Conservation (phyloP, 1,140 invertebrate genomes). For the Pygmarrhopalites habei region DNA sequence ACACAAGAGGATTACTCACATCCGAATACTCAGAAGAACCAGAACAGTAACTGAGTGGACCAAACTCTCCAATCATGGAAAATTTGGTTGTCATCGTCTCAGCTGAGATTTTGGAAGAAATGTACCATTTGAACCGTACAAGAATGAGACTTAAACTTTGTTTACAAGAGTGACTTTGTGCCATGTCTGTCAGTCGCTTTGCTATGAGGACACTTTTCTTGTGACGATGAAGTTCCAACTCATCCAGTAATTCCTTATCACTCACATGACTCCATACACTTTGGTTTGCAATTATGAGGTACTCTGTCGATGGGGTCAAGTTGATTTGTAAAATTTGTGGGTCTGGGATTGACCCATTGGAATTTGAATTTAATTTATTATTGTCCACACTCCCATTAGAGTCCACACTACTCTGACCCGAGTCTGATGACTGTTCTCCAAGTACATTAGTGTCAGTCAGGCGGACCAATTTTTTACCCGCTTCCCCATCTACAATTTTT, state of each 20-base stretch:
- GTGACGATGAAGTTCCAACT: slow-evolving; percentile 67
- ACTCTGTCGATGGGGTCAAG: slow-evolving; percentile 71
- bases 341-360: slow-evolving; percentile 52
- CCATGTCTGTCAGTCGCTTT: slow-evolving; percentile 60
- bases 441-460: slow-evolving; percentile 21
- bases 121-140: slow-evolving; percentile 46
- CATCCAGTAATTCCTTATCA: slow-evolving; percentile 63
- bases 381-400: neutral
- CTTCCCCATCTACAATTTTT: too few species aligned
- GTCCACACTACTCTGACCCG: neutral
- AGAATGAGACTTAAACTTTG: slow-evolving; percentile 72
- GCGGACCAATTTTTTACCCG: slow-evolving; percentile 31
- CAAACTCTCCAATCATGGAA: slow-evolving; percentile 22
- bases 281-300: slow-evolving; percentile 68
- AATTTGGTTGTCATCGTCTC: neutral
- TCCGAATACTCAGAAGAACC: slow-evolving; percentile 38
- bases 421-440: neutral
- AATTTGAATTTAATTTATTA: neutral
- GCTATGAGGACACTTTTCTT: slow-evolving; percentile 57
- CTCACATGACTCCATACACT: slow-evolving; percentile 69
- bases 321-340: slow-evolving; percentile 64
- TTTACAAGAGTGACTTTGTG: slow-evolving; percentile 50
- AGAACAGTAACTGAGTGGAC: slow-evolving; percentile 35
- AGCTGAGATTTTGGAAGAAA: slow-evolving; percentile 8
- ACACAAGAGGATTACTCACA: slow-evolving; percentile 33